Evolutionary conservation across 1,140 invertebrate genomes (phyloP).

Genomic region (Saccostrea glomerata): DNA sequence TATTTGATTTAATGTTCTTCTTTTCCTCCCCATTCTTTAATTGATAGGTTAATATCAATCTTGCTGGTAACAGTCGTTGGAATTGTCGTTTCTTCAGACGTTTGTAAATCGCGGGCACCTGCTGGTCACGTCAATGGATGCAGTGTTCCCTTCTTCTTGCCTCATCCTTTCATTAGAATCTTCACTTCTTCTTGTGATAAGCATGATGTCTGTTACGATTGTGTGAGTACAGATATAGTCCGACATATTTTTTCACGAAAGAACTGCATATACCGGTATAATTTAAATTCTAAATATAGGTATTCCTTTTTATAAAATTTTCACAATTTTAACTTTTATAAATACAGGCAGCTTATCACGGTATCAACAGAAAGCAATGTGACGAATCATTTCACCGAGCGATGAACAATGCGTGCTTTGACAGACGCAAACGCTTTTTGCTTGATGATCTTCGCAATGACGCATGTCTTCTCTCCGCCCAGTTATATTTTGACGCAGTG

Average conservation of each 20-base stretch:
- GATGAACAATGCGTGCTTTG: not conserved
- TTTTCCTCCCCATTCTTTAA: not conserved
- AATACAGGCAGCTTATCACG: not conserved
- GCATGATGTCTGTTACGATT: not conserved
- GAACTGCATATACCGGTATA: too few species aligned
- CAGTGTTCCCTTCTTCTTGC: not conserved
- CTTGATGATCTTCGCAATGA: not conserved
- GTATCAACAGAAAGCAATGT: not conserved
- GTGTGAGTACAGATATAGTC: too few species aligned
- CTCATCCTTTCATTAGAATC: not conserved
- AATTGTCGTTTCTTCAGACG: not conserved
- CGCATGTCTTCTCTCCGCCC: not conserved
- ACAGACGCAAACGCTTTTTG: not conserved
- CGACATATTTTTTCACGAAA: too few species aligned
- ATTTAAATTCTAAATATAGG: too few species aligned
- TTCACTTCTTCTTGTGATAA: not conserved
- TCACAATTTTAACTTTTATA: too few species aligned
- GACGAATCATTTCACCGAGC: not conserved
- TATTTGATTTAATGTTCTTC: not conserved
- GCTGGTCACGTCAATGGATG: not conserved
- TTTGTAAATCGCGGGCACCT: slow-evolving; percentile 9
- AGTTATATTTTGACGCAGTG: slow-evolving; percentile 1
- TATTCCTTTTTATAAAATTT: too few species aligned
- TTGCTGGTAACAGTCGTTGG: not conserved
- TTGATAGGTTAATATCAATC: not conserved